Percentiles rank a stretch among this genome's conserved stretches.
phyloP scores from a whole-genome alignment of 2,113 vertebrate genomes.

The Onychostruthus taczanowskii region DNA sequence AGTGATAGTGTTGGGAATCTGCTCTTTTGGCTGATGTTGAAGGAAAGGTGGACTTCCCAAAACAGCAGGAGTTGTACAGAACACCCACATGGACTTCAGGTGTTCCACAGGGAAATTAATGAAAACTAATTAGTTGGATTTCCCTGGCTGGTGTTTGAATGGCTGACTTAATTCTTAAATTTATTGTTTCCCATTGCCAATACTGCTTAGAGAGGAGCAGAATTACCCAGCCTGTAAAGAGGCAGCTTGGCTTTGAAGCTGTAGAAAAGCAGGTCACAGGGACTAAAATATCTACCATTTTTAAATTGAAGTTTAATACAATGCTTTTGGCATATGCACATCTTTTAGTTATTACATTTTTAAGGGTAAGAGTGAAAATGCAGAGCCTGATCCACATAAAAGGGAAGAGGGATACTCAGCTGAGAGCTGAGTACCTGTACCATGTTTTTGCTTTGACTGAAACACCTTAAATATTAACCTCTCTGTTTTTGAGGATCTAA shows the following conservation, averaged over 20 bases:
- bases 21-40: neutral
- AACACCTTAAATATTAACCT: neutral
- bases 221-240: neutral
- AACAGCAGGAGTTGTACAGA: neutral
- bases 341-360: neutral
- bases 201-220: neutral
- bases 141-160: neutral
- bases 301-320: neutral
- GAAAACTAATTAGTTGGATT: neutral
- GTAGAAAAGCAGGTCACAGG: neutral
- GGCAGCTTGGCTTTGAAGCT: neutral
- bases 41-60: neutral
- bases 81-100: neutral
- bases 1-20: neutral
- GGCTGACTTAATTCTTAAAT: neutral
- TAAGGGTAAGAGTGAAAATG: neutral
- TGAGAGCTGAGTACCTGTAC: neutral
- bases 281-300: neutral
- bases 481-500: neutral
- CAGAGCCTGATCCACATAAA: neutral
- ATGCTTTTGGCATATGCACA: neutral
- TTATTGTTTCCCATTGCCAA: neutral
- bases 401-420: neutral
- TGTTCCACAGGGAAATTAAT: neutral
- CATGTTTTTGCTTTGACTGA: neutral